Evolutionary conservation across 2,888 invertebrate genomes (phyloP).

Genomic region (Trichopria drosophilae): DNA sequence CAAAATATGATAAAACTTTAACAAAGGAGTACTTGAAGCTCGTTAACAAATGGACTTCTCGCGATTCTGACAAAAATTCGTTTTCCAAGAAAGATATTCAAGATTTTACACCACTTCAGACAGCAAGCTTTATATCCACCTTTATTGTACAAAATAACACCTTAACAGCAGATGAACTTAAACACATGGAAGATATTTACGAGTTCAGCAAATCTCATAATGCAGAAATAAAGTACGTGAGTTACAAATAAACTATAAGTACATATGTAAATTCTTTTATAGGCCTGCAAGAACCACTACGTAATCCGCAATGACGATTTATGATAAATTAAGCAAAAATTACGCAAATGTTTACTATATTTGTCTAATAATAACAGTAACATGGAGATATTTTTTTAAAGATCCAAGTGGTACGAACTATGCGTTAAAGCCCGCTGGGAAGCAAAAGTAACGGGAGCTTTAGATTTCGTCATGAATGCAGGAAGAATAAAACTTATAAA

Average conservation of each 20-base stretch:
- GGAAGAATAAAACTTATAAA: slow-evolving; percentile 91
- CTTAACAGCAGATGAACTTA: slow-evolving; percentile 63
- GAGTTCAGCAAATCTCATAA: slow-evolving; percentile 69
- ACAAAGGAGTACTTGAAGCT: slow-evolving; percentile 66
- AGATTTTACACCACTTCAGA: slow-evolving; percentile 66
- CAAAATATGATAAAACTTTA: slow-evolving; percentile 73
- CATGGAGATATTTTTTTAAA: too few relatives aligned
- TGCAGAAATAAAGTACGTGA: slow-evolving; percentile 68
- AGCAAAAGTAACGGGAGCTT: slow-evolving; percentile 67
- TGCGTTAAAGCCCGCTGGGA: slow-evolving; percentile 73
- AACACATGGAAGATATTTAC: slow-evolving; percentile 68
- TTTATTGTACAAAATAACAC: slow-evolving; percentile 63
- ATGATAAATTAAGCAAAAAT: not conserved
- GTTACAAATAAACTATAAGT: too few relatives aligned
- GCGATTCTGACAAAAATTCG: slow-evolving; percentile 56
- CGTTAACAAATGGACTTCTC: slow-evolving; percentile 63
- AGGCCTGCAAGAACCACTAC: not conserved
- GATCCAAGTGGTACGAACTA: slow-evolving; percentile 75
- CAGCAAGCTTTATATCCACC: slow-evolving; percentile 69
- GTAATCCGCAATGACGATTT: not conserved
- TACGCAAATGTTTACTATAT: slow-evolving; percentile 2
- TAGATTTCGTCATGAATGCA: slow-evolving; percentile 78
- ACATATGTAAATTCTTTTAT: slow-evolving; percentile 6
- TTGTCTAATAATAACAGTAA: too few relatives aligned
- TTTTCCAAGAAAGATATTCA: slow-evolving; percentile 62